Conservation (phyloP, 2,113 vertebrate genomes). For the Toxotes jaculatrix region DNA sequence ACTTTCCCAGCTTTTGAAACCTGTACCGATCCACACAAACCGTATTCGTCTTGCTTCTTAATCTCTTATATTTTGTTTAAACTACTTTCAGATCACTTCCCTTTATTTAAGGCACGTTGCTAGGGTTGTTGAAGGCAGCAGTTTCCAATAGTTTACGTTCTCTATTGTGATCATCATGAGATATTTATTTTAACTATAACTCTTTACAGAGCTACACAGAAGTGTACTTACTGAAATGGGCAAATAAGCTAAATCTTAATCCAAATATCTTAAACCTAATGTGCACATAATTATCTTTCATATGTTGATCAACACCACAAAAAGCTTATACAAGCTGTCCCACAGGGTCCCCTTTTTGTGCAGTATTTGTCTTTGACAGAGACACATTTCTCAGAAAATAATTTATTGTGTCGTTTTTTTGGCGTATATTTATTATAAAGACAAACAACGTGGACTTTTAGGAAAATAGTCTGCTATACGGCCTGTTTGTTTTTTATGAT, state of each 20-base stretch:
- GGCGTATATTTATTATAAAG: not conserved
- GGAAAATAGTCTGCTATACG: not conserved
- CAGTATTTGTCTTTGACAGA: conserved; percentile 30
- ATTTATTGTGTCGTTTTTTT: conserved; percentile 10
- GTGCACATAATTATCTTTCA: conserved; percentile 13
- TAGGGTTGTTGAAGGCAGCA: conserved; percentile 3
- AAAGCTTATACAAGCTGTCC: conserved; percentile 8
- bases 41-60: not conserved
- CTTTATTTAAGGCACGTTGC: conserved; percentile 11
- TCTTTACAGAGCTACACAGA: conserved; percentile 4
- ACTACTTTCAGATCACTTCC: not conserved
- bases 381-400: conserved; percentile 14
- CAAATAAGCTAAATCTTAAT: conserved; percentile 16
- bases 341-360: not conserved
- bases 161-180: conserved; percentile 27
- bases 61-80: not conserved
- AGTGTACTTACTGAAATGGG: conserved; percentile 3
- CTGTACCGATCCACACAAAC: not conserved
- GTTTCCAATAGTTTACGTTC: not conserved
- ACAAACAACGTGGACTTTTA: conserved; percentile 12
- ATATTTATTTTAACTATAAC: conserved; percentile 8
- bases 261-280: conserved; percentile 26
- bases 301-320: conserved; percentile 29
- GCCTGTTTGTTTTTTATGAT: conserved; percentile 23
- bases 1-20: not conserved